These are phyloP conservation scores for Semibalanus balanoides DNA, from an alignment of 1,140 invertebrate genomes.

Conservation along the genomic window DNA sequence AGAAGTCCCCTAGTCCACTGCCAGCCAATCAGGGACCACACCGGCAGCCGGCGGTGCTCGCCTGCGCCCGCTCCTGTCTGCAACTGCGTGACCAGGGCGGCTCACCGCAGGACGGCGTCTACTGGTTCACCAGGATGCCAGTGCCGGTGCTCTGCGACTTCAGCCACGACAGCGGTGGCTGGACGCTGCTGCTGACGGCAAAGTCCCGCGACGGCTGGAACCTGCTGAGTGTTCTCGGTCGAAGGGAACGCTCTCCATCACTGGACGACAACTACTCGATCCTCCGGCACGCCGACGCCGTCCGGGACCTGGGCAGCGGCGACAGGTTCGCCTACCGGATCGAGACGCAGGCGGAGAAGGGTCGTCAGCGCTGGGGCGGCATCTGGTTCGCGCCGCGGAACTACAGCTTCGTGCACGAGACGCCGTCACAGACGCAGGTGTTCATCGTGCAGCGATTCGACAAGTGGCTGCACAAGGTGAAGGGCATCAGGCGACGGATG, in stretches of 20 bases:
- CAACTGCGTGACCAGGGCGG: no score
- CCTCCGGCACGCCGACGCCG: not conserved
- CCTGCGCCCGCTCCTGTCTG: no score
- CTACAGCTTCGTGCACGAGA: not conserved
- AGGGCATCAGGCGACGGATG: not conserved
- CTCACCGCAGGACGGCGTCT: no score
- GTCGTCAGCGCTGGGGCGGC: not conserved
- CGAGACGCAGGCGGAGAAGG: not conserved
- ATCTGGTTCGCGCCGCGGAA: not conserved
- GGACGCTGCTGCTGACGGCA: not conserved
- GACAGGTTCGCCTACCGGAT: not conserved
- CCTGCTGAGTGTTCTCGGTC: not conserved
- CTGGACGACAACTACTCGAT: slow-evolving; percentile 3
- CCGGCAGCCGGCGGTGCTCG: no score
- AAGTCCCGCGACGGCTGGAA: not conserved
- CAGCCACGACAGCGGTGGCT: not conserved
- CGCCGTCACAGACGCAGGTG: not conserved
- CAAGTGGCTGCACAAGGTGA: not conserved
- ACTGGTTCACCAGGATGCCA: not conserved
- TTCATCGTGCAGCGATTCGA: not conserved
- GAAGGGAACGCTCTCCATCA: not conserved
- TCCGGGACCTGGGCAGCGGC: not conserved
- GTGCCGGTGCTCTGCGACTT: not conserved
- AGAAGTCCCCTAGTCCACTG: no score
- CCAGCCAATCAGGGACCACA: no score